A percentile compares a stretch with the other conserved stretches of the same genome.
Conservation (phyloP, 1,140 invertebrate species). For the Lethocerus indicus region DNA sequence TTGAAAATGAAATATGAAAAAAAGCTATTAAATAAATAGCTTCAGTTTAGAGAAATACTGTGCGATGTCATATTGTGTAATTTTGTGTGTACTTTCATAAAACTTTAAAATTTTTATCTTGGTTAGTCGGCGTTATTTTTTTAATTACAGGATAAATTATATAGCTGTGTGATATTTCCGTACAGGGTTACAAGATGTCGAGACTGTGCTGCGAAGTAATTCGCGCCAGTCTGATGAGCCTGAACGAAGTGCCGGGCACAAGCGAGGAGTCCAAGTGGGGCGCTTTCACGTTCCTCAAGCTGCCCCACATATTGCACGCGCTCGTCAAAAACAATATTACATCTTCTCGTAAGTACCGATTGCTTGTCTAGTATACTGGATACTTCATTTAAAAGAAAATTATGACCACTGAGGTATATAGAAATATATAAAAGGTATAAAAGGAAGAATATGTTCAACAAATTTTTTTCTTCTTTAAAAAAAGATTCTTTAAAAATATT, state of each 20-base stretch:
- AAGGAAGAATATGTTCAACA: too few species aligned
- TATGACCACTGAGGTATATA: too few species aligned
- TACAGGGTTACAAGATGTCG: constrained; percentile 16
- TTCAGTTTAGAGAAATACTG: neutral
- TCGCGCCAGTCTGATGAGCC: constrained; percentile 70
- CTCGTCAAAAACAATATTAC: constrained; percentile 28
- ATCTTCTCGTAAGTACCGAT: constrained; percentile 3
- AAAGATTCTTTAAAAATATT: neutral
- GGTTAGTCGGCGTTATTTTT: neutral
- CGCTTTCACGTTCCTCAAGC: constrained; percentile 81
- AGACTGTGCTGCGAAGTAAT: constrained; percentile 78
- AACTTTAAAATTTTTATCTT: neutral
- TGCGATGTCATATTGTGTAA: too few species aligned
- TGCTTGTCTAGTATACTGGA: neutral
- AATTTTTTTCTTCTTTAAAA: neutral
- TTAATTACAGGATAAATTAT: too few species aligned
- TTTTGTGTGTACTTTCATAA: neutral
- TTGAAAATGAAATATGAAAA: too few species aligned
- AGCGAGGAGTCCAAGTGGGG: constrained; percentile 78
- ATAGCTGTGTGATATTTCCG: neutral
- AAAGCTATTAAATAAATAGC: neutral
- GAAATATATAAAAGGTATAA: too few species aligned
- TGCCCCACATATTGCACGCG: constrained; percentile 60
- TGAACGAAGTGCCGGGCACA: constrained; percentile 59
- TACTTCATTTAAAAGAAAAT: too few species aligned